Evolutionary conservation across 2,113 vertebrate genomes (phyloP), one percentile per base, ranked within the genome.

Genomic region (Serinus canaria): DNA sequence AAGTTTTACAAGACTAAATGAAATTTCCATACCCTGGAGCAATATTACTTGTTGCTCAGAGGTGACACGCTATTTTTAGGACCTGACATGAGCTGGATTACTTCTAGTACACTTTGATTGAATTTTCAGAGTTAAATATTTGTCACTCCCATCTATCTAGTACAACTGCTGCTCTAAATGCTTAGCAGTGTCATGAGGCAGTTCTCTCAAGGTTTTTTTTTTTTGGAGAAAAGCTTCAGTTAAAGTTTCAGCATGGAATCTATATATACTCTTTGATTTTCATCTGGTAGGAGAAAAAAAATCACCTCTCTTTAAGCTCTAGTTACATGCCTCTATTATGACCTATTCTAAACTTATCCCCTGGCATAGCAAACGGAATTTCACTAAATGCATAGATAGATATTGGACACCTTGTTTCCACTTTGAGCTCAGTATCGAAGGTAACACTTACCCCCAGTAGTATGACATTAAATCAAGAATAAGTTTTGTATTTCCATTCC

Each of bases 391-490:
- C 96, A 96, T n/a, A 97, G 91, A 97, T 97, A 97, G 97, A 97
- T 94, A 97, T 94, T 90, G 96, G 96, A 97, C 96, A 95, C 96
- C 94, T 96, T 96, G 96, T 96, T 97, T 97, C 97, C 94, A 97
- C 95, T 97, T 97, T 87, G 82, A 97, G 95, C 95, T 95, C 93
- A 83, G 78, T 90, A 89, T 94, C 44, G 95, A 96, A 96, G 96
- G 95, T 95, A 96, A 96, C 94, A 96, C 91, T 95, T 85, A 95
- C 80, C 90, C 94, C 69, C 43, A 82, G 90, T 9, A 88, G 56
- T 87, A 56, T 87, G 88, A 95, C 92, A 96, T 96, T 92, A 97
- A 97, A 96, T 92, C 90, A 94, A 92, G 89, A 92, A 9, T 92
- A 96, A 96, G 96, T 94, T 97, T 96, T 97, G 87, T 95, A 87